Conservation (phyloP, 53 echinoderm and acorn worm species). For the Glandiceps talaboti region DNA sequence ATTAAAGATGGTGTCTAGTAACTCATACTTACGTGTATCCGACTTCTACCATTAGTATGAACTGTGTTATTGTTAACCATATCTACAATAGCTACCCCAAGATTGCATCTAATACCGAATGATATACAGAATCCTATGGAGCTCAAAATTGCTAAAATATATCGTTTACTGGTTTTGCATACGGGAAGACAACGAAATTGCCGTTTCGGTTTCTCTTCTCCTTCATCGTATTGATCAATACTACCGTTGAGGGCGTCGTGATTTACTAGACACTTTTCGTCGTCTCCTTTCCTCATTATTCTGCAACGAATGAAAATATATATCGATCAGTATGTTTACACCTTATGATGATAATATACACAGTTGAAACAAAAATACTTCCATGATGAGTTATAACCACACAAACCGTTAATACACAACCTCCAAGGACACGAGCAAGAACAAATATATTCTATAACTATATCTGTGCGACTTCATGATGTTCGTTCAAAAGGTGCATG, state of each 20-base stretch:
- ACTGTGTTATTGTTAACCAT: constrained; percentile 95
- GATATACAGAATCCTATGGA: constrained; percentile 85
- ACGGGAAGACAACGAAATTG: not conserved
- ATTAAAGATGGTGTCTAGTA: too few species aligned
- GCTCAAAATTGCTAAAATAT: constrained; percentile 67
- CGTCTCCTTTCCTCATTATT: constrained; percentile 28
- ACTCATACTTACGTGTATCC: constrained; percentile 62
- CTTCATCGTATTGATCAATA: constrained; percentile 26
- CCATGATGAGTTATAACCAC: too few species aligned
- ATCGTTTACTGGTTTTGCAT: constrained; percentile 33
- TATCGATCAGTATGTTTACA: too few species aligned
- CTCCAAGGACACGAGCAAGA: too few species aligned
- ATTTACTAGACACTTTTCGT: constrained; percentile 40
- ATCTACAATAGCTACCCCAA: constrained; percentile 91
- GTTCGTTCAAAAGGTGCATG: too few species aligned
- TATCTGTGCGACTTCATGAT: too few species aligned
- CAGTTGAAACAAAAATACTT: too few species aligned
- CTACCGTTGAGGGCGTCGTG: constrained; percentile 30
- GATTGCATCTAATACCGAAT: constrained; percentile 84
- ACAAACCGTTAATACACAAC: too few species aligned
- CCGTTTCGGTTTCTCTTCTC: not conserved
- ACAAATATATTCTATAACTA: too few species aligned
- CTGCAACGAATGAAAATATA: constrained; percentile 12
- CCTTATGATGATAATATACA: too few species aligned
- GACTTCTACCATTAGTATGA: constrained; percentile 54